Evolutionary conservation across 1,140 invertebrate species (phyloP), one percentile per base, ranked within the genome.

Genomic region (Trichonephila clavata): DNA sequence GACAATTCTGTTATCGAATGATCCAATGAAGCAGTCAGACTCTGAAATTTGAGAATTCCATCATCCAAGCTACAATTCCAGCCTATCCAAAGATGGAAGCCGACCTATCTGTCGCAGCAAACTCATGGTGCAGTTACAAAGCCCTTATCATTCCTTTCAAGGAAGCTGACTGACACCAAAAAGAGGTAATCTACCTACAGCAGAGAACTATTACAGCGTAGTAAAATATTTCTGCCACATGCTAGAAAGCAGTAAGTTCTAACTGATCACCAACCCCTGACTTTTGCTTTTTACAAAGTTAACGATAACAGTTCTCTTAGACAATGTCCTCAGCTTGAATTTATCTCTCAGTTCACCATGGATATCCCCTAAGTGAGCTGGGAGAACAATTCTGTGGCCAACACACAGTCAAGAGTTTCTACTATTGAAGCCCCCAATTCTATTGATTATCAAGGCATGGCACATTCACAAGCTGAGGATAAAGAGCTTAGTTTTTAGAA

Each of bases 271-370:
- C 95, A 95, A 84, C 95, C 95, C 1, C 91, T 95, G 68, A 95
- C 57, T 10, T 94, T 65, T 86, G 95, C 95, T 20, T 94, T 95
- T 68, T 21, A 10, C 24, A 50, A 93, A 81, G 65, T 71, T 14
- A 43, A 61, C 8, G 95, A 95, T 57, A 57, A 80, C 80, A 63
- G 90, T 21, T 94, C 94, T 80, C 94, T 95, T 20, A n/a, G 94
- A 21, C 94, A 95, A 65, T 7, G 91, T 1, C 80, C 94, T 16
- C 95, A 96, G 14, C 86, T 96, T 0, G 95, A 96, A 90, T 95
- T 93, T 43, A 95, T 96, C 14, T 92, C 95, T 0, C 95, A 96
- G 93, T 96, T 95, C 92, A 95, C 95, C 0, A 95, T 95, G 0
- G 94, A 95, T 43, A 95, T 96, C 59, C 60, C 91, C 24, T 95